Percentiles rank a stretch among this genome's conserved stretches.
Evolutionary conservation across 2,113 vertebrate genomes (phyloP).

Genomic region (Ibidorhyncha struthersii): DNA sequence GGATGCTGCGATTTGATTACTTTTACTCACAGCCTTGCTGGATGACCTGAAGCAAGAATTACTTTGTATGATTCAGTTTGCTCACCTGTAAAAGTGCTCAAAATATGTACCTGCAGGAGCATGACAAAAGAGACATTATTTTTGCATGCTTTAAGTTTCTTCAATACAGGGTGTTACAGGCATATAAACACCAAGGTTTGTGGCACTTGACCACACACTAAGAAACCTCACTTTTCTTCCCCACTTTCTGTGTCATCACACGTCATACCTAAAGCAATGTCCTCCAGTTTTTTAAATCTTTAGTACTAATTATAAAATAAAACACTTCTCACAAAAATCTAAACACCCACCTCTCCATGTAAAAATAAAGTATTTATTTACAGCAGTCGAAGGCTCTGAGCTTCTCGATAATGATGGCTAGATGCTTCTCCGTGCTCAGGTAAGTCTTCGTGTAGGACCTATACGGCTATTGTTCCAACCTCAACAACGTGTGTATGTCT

Average conservation of each 20-base stretch:
- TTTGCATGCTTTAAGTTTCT: not conserved
- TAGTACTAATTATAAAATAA: not conserved
- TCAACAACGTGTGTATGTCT: not conserved
- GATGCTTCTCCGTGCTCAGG: not conserved
- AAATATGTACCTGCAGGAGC: not conserved
- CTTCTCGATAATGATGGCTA: not conserved
- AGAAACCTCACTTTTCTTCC: not conserved
- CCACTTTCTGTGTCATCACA: not conserved
- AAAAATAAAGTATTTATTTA: not conserved
- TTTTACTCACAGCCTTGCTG: not conserved
- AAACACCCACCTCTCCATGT: not conserved
- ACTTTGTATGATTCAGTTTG: not conserved
- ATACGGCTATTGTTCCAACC: rapidly evolving
- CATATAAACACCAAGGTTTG: not conserved
- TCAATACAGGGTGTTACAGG: not conserved
- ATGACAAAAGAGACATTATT: not conserved
- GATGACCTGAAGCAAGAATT: not conserved
- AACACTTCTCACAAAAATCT: not conserved
- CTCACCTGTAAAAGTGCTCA: not conserved
- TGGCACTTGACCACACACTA: not conserved
- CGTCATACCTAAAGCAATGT: not conserved
- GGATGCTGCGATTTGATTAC: not conserved
- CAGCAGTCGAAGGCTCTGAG: not conserved
- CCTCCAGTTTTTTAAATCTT: not conserved
- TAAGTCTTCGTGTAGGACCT: not conserved